Percentiles rank a stretch among this genome's conserved stretches.
Conservation (phyloP, 2,888 invertebrate genomes). For the Idaea dimidiata region DNA sequence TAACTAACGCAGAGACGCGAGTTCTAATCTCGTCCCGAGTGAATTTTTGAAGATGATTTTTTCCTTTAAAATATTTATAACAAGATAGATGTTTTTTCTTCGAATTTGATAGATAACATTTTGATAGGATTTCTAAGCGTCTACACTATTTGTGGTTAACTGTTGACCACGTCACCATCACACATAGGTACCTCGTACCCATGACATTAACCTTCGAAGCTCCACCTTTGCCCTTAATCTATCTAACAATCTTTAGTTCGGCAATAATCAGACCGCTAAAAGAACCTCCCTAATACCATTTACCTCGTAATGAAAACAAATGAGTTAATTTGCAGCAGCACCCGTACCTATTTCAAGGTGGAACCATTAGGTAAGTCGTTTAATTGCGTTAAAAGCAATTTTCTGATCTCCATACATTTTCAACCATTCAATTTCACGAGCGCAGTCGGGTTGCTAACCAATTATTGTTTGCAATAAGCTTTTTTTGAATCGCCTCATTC, state of each 20-base stretch:
- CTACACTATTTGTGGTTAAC: too few species aligned
- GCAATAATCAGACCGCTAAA: conserved; percentile 1
- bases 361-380: conserved; percentile 17
- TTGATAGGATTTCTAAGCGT: too few species aligned
- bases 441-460: background rate
- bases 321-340: conserved; percentile 23
- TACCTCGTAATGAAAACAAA: conserved; percentile 25
- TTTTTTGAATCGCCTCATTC: background rate
- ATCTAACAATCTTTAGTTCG: background rate
- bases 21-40: too few species aligned
- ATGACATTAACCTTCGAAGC: background rate
- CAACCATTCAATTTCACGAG: conserved; percentile 14
- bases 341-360: conserved; percentile 6
- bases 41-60: too few species aligned
- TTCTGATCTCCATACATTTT: conserved; percentile 11
- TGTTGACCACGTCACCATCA: too few species aligned
- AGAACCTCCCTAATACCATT: conserved; percentile 7
- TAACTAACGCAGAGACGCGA: too few species aligned
- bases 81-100: too few species aligned
- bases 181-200: too few species aligned
- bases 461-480: background rate
- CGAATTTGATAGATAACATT: too few species aligned
- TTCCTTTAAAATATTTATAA: too few species aligned
- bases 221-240: background rate
- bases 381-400: conserved; percentile 20